Percentiles rank a stretch among this genome's conserved stretches.
Conservation (phyloP, 2,888 invertebrate genomes). For the Syrphus vitripennis region DNA sequence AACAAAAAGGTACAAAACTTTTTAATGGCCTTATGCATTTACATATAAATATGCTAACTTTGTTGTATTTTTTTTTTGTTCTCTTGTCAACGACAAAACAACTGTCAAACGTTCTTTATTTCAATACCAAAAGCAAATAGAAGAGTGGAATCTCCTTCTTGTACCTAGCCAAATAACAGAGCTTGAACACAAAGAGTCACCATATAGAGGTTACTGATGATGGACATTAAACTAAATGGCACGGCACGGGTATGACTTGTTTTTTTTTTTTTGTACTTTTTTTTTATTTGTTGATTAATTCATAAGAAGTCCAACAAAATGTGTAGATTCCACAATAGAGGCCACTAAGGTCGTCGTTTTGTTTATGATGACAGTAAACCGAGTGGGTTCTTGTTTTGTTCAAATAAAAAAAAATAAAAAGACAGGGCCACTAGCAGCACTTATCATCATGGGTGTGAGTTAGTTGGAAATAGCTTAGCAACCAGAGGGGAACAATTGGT, state of each 20-base stretch:
- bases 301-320: conserved; percentile 16
- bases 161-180: not conserved
- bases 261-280: not conserved
- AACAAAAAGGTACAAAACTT: conserved; percentile 32
- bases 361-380: not conserved
- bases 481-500: not conserved
- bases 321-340: conserved; percentile 26
- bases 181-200: conserved; percentile 2
- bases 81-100: conserved; percentile 1
- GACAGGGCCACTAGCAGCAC: not conserved
- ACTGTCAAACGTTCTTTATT: conserved; percentile 26
- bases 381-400: not conserved
- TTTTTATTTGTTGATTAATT: conserved; percentile 14
- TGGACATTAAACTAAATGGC: conserved; percentile 21
- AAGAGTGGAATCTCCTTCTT: not conserved
- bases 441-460: not conserved
- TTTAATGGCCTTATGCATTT: conserved; percentile 34
- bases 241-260: conserved; percentile 7
- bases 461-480: not conserved
- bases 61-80: not conserved
- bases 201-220: conserved; percentile 29
- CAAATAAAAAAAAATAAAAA: not conserved
- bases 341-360: conserved; percentile 17
- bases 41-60: conserved; percentile 14
- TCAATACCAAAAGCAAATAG: not conserved